Base-by-base conservation (phyloP, 2,113 vertebrate genomes). In the Myocastor coypus region DNA sequence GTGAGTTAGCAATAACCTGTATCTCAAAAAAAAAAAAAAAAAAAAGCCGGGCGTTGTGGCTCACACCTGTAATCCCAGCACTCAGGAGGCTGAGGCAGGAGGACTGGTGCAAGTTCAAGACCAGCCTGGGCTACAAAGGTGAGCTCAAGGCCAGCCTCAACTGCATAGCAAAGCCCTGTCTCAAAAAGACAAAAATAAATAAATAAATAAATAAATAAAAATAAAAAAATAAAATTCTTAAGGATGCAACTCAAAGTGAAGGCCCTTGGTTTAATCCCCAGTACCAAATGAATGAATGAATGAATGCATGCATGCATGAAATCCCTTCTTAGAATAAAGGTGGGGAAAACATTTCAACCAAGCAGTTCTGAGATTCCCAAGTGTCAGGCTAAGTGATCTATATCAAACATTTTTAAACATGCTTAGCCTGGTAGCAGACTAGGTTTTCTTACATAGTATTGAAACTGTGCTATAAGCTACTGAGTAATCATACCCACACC, bases 391-490 rank as follows among this genome's bases (percentile, higher is more conserved):
- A 90, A n/a, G 26, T 75, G 75, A 93, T 66, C 77, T 84, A 92
- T 4, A 90, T 12, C 64, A 96, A 95, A 94, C 82, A 95, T 77
- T 89, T 93, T 91, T 24, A 97, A 97, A 59, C 24, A 75, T 32
- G 30, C 32, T 42, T 89, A 94, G 63, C 26, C 0, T 13, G 59
- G 59, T 40, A 86, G 50, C 80, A 95, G 68, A 57, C 32, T 92
- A 84, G 61, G 22, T 78, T 83, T 93, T 73, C 87, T 90, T 34
- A 96, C 34, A 94, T 66, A 19, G 87, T 82, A 61, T 1, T n/a
- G 30, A 32, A 52, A 28, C n/a, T 94, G 32, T 59, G 20, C 30
- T 88, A 32, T 64, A 91, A 91, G 83, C 68, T 64, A 94, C 1
- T 52, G 83, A 81, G 91, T 78, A 83, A 77, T 78, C 82, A 69